Evolutionary conservation across 2,797 vertebrate genomes (phyloP).

Genomic region (Lemur catta): DNA sequence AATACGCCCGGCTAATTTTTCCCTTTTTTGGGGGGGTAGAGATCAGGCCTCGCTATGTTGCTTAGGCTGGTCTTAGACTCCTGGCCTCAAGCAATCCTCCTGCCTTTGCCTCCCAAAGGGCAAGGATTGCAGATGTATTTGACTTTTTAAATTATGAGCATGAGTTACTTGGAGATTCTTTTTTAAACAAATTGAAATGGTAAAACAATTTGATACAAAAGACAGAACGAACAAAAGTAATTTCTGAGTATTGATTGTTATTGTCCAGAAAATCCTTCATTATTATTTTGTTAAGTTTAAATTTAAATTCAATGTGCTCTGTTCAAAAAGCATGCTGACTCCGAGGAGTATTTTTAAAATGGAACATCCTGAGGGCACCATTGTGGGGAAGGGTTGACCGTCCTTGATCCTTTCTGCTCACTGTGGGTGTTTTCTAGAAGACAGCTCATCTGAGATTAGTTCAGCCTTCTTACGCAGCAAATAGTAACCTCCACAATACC

Average conservation of each 20-base stretch:
- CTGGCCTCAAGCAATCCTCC: neutral
- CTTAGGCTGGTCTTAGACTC: neutral
- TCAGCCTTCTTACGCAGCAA: neutral
- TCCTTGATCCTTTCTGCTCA: neutral
- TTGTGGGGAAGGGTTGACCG: neutral
- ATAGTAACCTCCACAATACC: neutral
- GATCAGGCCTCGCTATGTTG: neutral
- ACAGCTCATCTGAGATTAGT: neutral
- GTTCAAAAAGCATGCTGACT: neutral
- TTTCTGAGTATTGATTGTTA: neutral
- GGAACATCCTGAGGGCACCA: neutral
- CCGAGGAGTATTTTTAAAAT: neutral
- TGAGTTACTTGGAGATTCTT: neutral
- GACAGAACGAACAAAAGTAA: neutral
- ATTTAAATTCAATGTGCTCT: neutral
- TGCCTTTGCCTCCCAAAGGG: neutral
- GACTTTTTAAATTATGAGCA: neutral
- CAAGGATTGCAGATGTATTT: neutral
- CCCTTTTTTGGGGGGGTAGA: neutral
- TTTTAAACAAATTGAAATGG: neutral
- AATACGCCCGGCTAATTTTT: rapidly evolving
- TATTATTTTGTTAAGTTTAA: neutral
- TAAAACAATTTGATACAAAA: neutral
- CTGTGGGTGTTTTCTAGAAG: neutral
- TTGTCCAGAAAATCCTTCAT: neutral